These are phyloP conservation scores for Linurgus olivaceus DNA, from an alignment of 2,797 vertebrate species.

Conservation along the genomic window DNA sequence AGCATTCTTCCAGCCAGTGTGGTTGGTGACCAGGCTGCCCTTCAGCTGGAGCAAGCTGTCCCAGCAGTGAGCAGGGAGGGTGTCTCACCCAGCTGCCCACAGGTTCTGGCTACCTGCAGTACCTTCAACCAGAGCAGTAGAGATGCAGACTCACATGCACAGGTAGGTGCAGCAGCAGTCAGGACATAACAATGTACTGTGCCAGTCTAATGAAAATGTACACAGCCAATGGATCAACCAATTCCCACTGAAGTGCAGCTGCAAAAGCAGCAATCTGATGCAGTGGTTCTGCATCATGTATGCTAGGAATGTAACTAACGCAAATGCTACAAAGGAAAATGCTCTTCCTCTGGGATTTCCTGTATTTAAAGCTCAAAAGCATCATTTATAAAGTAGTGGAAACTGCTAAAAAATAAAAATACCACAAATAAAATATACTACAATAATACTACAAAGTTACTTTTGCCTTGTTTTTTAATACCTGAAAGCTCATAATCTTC, in stretches of 20 bases:
- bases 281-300: neutral
- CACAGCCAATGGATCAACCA: neutral
- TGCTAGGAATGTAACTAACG: neutral
- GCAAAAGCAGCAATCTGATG: neutral
- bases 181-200: rapidly evolving
- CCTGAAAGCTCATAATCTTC: neutral
- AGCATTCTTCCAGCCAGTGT: neutral
- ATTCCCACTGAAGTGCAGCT: neutral
- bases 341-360: neutral
- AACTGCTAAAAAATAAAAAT: neutral
- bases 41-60: neutral
- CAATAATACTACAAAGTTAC: neutral
- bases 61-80: neutral
- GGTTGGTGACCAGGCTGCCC: neutral
- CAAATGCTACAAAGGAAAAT: neutral
- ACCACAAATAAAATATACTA: no score
- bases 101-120: neutral
- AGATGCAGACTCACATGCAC: rapidly evolving
- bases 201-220: neutral
- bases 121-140: neutral
- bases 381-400: neutral
- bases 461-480: neutral
- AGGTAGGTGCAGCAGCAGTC: rapidly evolving
- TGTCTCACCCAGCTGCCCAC: neutral
- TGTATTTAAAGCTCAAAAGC: neutral